Evolutionary conservation across 2,113 vertebrate species (phyloP).

Genomic region (Redunca redunca): DNA sequence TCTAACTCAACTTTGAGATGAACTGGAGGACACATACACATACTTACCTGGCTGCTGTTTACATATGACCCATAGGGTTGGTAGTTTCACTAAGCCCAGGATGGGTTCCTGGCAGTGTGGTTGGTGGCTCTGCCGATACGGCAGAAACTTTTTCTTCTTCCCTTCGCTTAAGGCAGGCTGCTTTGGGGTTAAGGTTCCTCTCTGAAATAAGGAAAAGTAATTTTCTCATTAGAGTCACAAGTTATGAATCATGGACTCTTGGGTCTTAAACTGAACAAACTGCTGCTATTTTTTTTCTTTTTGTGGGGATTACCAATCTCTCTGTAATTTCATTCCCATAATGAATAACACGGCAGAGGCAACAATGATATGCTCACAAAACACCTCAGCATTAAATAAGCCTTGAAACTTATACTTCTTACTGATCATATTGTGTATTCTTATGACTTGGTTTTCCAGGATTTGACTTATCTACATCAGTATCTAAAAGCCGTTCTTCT

Average conservation of each 20-base stretch:
- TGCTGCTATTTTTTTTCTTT: background rate
- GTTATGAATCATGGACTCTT: background rate
- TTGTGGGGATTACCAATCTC: background rate
- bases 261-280: background rate
- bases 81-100: constrained; percentile 94
- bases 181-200: constrained; percentile 98
- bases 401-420: background rate
- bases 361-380: background rate
- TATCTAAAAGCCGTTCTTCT: background rate
- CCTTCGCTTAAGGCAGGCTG: constrained; percentile 99
- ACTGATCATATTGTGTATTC: background rate
- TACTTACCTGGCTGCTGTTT: constrained; percentile 82
- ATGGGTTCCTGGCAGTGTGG: constrained; percentile 91
- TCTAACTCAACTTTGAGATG: background rate
- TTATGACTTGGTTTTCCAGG: background rate
- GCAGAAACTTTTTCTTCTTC: constrained; percentile 98
- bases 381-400: background rate
- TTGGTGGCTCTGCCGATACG: constrained; percentile 90
- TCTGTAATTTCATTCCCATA: background rate
- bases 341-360: background rate
- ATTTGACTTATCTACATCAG: background rate
- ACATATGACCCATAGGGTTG: constrained; percentile 98
- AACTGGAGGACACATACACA: background rate
- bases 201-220: constrained; percentile 81
- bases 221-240: background rate